Percentiles rank a stretch among this genome's conserved stretches.
Evolutionary conservation across 2,888 invertebrate species (phyloP).

Genomic region (Clepsis dumicolana): DNA sequence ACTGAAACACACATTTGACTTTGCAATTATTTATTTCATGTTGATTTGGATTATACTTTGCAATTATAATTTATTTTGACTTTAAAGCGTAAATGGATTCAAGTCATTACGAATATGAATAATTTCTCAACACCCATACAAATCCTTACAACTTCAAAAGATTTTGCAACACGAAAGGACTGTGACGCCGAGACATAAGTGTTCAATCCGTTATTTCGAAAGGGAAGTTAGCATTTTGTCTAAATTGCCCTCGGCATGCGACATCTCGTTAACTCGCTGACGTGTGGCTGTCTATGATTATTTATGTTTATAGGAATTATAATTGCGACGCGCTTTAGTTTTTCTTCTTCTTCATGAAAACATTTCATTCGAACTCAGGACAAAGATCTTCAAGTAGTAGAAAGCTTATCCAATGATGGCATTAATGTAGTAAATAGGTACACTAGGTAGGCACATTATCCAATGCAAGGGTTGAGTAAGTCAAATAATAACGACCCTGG

Average conservation of each 20-base stretch:
- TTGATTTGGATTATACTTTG: too few species aligned
- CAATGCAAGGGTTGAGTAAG: too few species aligned
- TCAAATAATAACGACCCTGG: too few species aligned
- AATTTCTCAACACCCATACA: slow-evolving; percentile 20
- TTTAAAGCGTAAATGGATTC: not conserved
- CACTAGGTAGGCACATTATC: too few species aligned
- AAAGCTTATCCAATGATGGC: not conserved
- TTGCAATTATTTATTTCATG: not conserved
- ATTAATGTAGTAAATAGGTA: too few species aligned
- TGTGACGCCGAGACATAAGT: slow-evolving; percentile 47
- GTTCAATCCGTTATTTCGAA: slow-evolving; percentile 59
- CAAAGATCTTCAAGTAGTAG: not conserved
- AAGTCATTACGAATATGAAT: not conserved
- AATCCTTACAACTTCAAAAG: slow-evolving; percentile 10
- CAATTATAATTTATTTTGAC: not conserved
- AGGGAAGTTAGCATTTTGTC: slow-evolving; percentile 71
- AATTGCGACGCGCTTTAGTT: not conserved
- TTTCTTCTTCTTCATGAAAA: not conserved
- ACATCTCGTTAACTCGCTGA: slow-evolving; percentile 59
- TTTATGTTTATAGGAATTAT: slow-evolving; percentile 46
- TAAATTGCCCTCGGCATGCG: slow-evolving; percentile 61
- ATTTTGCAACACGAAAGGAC: slow-evolving; percentile 5
- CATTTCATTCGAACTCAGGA: not conserved
- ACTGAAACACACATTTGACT: slow-evolving; percentile 16
- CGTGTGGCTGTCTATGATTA: slow-evolving; percentile 59